Conservation (phyloP, 2,113 vertebrate genomes). For the Eubucco bourcierii region DNA sequence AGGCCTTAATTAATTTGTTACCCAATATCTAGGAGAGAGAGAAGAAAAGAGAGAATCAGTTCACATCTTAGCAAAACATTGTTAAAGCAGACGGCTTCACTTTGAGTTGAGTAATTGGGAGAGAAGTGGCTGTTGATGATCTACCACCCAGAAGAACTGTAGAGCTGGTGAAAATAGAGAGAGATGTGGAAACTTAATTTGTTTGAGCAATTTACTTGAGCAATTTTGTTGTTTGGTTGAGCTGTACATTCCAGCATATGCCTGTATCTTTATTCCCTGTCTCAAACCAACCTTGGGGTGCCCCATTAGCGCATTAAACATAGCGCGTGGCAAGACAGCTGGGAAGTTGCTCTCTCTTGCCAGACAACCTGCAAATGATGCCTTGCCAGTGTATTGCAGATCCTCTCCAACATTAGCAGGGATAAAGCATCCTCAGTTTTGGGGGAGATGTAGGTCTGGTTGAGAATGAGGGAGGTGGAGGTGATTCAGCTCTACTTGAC, state of each 20-base stretch:
- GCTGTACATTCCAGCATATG: neutral
- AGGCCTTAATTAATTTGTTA: slow-evolving; percentile 57
- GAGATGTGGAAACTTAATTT: slow-evolving; percentile 12
- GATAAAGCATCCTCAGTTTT: neutral
- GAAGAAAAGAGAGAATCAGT: neutral
- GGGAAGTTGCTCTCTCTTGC: neutral
- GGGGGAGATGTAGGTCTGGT: neutral
- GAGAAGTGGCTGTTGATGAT: slow-evolving; percentile 18
- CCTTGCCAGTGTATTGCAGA: neutral
- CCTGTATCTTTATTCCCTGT: neutral
- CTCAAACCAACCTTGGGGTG: slow-evolving; percentile 10
- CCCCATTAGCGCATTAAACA: neutral
- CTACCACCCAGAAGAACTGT: neutral
- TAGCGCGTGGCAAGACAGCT: neutral
- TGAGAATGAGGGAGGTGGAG: neutral
- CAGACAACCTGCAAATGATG: neutral
- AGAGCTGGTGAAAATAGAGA: neutral
- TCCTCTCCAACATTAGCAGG: neutral
- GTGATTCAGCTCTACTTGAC: neutral
- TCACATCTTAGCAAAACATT: neutral
- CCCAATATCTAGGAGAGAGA: slow-evolving; percentile 6
- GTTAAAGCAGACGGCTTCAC: neutral
- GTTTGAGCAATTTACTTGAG: slow-evolving; percentile 1
- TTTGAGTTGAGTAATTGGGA: slow-evolving; percentile 11
- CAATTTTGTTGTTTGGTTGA: neutral